These are phyloP conservation scores for Lithophane socia DNA, from an alignment of 2,888 invertebrate species.

Conservation along the genomic window DNA sequence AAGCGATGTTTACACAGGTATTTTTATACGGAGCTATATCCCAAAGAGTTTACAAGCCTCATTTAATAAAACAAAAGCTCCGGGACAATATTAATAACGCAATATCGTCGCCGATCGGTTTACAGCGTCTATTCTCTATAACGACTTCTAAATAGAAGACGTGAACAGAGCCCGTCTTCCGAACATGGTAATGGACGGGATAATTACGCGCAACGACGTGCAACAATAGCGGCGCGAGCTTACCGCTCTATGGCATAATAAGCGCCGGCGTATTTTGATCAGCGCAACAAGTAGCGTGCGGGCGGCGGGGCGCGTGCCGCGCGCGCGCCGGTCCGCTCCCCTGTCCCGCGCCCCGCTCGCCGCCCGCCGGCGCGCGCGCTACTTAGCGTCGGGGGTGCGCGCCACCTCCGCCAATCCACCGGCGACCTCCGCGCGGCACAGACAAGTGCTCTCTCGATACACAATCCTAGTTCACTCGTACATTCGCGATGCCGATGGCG, in stretches of 20 bases:
- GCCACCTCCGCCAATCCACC: constrained; percentile 90
- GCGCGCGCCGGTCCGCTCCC: constrained; percentile 85
- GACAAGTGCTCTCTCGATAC: constrained; percentile 85
- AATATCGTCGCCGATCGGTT: constrained; percentile 83
- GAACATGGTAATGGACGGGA: constrained; percentile 90
- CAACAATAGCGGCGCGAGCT: constrained; percentile 89
- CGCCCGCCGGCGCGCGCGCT: constrained; percentile 81
- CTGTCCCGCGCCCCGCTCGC: constrained; percentile 78
- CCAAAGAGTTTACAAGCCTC: constrained; percentile 73
- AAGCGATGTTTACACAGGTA: constrained; percentile 17
- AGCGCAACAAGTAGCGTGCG: constrained; percentile 85
- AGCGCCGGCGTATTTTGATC: constrained; percentile 89
- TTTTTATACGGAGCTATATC: constrained; percentile 59
- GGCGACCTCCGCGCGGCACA: constrained; percentile 88
- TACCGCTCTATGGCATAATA: constrained; percentile 88
- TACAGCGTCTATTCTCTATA: constrained; percentile 85
- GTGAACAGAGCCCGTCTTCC: constrained; percentile 84
- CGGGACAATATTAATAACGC: constrained; percentile 79
- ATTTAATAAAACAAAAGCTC: constrained; percentile 79
- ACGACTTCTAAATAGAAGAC: constrained; percentile 88
- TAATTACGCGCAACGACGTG: constrained; percentile 89
- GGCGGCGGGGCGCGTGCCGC: constrained; percentile 78
- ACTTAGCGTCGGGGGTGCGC: constrained; percentile 92
- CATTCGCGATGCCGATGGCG: constrained; percentile 89
- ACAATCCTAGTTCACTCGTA: constrained; percentile 72